A percentile compares a stretch with the other conserved stretches of the same genome.
phyloP scores from a whole-genome alignment of 2,113 vertebrate genomes.

The Anhinga rufa region DNA sequence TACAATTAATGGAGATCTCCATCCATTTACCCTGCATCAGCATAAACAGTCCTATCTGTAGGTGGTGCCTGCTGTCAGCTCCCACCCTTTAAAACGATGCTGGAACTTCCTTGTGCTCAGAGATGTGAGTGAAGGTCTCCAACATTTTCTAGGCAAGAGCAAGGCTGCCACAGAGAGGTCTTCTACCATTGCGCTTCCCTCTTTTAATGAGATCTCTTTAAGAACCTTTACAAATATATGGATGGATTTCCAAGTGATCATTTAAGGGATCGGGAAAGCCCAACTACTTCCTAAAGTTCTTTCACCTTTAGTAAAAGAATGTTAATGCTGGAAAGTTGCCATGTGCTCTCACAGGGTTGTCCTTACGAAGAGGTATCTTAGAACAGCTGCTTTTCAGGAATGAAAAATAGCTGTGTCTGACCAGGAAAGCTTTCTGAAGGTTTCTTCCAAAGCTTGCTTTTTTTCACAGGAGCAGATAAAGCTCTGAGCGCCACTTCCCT shows the following conservation, averaged over 20 bases:
- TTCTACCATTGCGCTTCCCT: background rate
- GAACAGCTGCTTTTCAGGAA: background rate
- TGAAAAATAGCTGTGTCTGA: background rate
- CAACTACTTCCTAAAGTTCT: background rate
- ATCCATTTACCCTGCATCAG: background rate
- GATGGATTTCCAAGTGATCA: background rate
- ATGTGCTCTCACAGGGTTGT: background rate
- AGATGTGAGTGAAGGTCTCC: background rate
- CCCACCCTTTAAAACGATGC: background rate
- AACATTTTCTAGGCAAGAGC: background rate
- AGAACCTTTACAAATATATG: background rate
- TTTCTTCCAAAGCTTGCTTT: background rate
- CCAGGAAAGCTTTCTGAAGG: background rate
- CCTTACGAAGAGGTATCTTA: background rate
- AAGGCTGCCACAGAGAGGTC: background rate
- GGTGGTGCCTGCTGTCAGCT: constrained; percentile 16
- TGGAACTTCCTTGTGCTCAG: background rate
- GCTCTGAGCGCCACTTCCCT: background rate
- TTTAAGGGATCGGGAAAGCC: background rate
- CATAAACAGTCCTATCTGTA: constrained; percentile 38
- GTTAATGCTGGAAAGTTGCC: background rate
- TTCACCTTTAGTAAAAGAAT: background rate
- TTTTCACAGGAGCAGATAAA: background rate
- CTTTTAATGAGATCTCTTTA: background rate
- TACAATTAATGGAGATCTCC: constrained; percentile 14